A percentile compares a stretch with the other conserved stretches of the same genome.
phyloP scores from a whole-genome alignment of 2,113 vertebrate species.

The Phalacrocorax aristotelis region DNA sequence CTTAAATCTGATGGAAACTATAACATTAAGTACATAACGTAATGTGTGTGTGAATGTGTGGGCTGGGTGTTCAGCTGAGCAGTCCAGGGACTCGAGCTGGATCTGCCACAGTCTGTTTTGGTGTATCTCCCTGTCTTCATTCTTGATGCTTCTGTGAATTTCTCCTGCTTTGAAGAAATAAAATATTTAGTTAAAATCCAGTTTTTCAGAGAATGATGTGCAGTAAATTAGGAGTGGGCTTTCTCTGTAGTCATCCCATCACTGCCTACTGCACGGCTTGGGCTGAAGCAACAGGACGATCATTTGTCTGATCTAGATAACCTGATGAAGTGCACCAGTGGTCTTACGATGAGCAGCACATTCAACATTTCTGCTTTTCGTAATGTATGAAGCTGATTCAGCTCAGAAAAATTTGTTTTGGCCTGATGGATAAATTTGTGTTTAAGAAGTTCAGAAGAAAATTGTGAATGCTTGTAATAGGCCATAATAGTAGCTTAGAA shows the following conservation, averaged over 20 bases:
- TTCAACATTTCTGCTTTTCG: not conserved
- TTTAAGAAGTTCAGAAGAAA: not conserved
- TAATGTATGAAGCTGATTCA: not conserved
- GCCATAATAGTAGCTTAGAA: not conserved
- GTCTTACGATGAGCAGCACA: not conserved
- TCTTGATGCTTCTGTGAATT: not conserved
- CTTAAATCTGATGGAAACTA: not conserved
- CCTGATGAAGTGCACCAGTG: not conserved
- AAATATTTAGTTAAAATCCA: not conserved
- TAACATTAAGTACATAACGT: not conserved
- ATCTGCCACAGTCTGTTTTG: not conserved
- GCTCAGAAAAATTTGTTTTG: not conserved
- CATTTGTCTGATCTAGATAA: not conserved
- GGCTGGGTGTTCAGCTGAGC: not conserved
- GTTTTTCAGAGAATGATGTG: not conserved
- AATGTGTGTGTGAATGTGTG: not conserved
- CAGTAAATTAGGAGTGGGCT: not conserved
- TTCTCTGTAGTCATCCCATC: not conserved
- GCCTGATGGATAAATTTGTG: not conserved
- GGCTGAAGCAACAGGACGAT: not conserved
- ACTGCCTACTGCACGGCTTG: not conserved
- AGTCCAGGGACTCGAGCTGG: not conserved
- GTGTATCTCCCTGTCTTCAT: not conserved
- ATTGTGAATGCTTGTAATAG: not conserved
- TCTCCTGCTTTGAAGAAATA: not conserved